Conservation (phyloP, 1,140 invertebrate genomes). For the Diachasmimorpha longicaudata region DNA sequence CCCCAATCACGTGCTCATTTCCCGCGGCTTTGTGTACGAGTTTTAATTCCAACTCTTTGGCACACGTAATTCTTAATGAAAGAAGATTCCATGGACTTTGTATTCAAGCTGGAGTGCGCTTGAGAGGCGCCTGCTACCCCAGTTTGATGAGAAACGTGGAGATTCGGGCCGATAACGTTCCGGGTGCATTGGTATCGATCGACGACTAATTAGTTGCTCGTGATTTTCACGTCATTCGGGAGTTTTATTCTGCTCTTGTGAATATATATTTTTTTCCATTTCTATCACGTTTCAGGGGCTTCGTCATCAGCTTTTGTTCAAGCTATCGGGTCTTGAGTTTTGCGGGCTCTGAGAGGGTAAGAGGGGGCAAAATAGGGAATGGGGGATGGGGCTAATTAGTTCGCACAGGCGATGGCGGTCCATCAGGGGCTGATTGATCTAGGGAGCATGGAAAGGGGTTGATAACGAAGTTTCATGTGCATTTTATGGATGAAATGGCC, state of each 20-base stretch:
- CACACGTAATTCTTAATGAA: neutral
- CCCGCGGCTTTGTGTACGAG: neutral
- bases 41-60: neutral
- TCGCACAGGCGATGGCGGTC: neutral
- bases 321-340: no score
- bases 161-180: neutral
- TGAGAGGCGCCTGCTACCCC: neutral
- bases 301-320: neutral
- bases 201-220: slow-evolving; percentile 9
- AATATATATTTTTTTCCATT: neutral
- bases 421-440: neutral
- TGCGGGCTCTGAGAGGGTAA: no score
- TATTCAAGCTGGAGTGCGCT: neutral
- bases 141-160: neutral
- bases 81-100: neutral
- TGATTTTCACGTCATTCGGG: slow-evolving; percentile 5
- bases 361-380: no score
- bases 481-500: neutral
- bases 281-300: neutral
- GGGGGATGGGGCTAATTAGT: neutral
- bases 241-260: neutral
- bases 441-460: neutral
- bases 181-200: neutral
- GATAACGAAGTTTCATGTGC: slow-evolving; percentile 19
- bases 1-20: neutral